A percentile compares a stretch with the other conserved stretches of the same genome.
These are phyloP conservation scores for Dichetophora obliterata DNA, from an alignment of 2,888 invertebrate genomes.

Conservation along the genomic window DNA sequence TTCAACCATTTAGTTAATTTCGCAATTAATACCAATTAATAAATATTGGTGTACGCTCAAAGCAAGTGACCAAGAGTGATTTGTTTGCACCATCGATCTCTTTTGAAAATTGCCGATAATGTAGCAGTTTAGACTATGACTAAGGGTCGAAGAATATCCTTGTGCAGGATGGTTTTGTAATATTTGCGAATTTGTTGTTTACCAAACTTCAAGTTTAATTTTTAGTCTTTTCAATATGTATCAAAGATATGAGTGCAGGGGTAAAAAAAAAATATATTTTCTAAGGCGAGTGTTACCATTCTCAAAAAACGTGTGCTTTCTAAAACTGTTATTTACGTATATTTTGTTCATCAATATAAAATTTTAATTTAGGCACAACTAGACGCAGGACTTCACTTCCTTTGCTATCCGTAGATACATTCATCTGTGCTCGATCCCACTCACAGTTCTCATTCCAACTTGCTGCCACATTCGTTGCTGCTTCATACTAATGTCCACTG, in stretches of 20 bases:
- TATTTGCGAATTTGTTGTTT: background rate
- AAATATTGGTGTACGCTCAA: background rate
- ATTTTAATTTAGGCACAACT: constrained; percentile 1
- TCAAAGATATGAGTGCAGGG: no score
- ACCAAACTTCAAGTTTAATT: no score
- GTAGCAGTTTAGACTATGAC: background rate
- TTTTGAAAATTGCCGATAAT: constrained; percentile 2
- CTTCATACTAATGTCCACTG: constrained; percentile 63
- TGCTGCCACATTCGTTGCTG: constrained; percentile 45
- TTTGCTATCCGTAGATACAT: background rate
- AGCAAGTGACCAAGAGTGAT: constrained; percentile 55
- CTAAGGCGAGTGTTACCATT: background rate
- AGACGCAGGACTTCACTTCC: background rate
- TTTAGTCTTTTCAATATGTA: no score
- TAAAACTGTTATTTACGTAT: background rate
- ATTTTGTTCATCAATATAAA: background rate
- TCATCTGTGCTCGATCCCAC: background rate
- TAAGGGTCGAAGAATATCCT: no score
- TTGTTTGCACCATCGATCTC: constrained; percentile 61
- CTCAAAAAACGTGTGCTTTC: background rate
- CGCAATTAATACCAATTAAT: constrained; percentile 39
- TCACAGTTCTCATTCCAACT: background rate
- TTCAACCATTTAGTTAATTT: background rate
- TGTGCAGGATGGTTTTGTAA: background rate
- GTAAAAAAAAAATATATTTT: background rate